Evolutionary conservation across 92 coral and sea anemone species (phyloP).

Genomic region (Phenganax stokvisi): DNA sequence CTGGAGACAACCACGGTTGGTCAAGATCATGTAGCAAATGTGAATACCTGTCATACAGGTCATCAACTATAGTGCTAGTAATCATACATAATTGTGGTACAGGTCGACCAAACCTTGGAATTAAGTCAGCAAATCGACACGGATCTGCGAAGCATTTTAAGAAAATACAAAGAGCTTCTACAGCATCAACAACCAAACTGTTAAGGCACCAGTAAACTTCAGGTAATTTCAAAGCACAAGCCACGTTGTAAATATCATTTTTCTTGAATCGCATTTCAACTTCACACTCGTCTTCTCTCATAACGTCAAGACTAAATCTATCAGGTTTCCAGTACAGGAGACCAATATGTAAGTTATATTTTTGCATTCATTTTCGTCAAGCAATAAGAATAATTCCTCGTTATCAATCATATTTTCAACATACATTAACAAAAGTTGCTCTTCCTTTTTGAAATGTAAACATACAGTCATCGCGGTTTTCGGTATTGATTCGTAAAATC

Average conservation of each 20-base stretch:
- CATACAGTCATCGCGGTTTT: background rate
- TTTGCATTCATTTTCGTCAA: background rate
- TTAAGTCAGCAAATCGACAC: conserved; percentile 18
- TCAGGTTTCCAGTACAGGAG: conserved; percentile 25
- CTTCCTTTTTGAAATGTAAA: background rate
- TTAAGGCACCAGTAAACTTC: background rate
- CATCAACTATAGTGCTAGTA: background rate
- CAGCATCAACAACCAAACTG: background rate
- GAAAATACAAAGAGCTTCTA: conserved; percentile 23
- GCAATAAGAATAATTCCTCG: conserved; percentile 15
- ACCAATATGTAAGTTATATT: background rate
- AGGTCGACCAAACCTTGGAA: conserved; percentile 4
- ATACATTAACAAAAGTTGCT: conserved; percentile 10
- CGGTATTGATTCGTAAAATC: no score
- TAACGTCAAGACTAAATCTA: conserved; percentile 9
- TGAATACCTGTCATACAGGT: conserved; percentile 13
- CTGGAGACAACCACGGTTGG: conserved; percentile 14
- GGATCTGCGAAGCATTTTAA: conserved; percentile 28
- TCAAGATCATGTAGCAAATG: background rate
- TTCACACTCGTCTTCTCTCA: conserved; percentile 23
- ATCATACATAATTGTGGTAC: conserved; percentile 19
- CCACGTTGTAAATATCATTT: conserved; percentile 4
- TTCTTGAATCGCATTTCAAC: conserved; percentile 24
- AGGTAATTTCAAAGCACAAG: background rate
- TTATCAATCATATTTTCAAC: background rate